Conservation (phyloP, 2,797 vertebrate species). For the Pelochelys cantorii region DNA sequence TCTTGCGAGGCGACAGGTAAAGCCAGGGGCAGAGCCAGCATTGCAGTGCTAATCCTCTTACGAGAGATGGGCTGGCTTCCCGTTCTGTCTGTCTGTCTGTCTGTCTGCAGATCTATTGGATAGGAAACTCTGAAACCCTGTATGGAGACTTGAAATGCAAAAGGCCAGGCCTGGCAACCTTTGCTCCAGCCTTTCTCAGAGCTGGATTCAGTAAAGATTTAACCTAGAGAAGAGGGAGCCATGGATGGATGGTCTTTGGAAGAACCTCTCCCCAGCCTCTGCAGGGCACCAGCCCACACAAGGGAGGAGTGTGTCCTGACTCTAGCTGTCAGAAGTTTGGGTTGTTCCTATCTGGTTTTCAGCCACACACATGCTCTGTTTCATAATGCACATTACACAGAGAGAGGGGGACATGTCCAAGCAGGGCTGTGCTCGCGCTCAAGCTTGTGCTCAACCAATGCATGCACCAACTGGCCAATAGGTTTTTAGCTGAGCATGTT, state of each 20-base stretch:
- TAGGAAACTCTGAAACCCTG: not conserved
- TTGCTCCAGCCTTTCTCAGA: not conserved
- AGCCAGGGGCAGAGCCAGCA: not conserved
- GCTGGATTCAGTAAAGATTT: not conserved
- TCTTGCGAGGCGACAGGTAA: not conserved
- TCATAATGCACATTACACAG: not conserved
- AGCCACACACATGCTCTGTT: not conserved
- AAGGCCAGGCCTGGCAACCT: not conserved
- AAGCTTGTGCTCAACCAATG: not conserved
- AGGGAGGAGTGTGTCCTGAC: not conserved
- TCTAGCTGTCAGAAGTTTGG: not conserved
- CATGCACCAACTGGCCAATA: not conserved
- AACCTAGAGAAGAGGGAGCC: not conserved
- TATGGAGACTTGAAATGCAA: not conserved
- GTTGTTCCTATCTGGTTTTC: not conserved
- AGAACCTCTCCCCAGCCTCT: not conserved
- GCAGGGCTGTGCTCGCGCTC: not conserved
- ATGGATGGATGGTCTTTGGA: not conserved
- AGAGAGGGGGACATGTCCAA: not conserved
- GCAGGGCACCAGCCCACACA: too few relatives aligned
- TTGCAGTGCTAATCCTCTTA: not conserved
- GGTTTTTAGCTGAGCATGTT: not conserved
- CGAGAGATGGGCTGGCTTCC: not conserved
- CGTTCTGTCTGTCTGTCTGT: not conserved
- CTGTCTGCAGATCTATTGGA: not conserved